Evolutionary conservation across 2,797 vertebrate genomes (phyloP), one percentile per base, ranked within the genome.

Genomic region (Pangasius larnaudii): DNA sequence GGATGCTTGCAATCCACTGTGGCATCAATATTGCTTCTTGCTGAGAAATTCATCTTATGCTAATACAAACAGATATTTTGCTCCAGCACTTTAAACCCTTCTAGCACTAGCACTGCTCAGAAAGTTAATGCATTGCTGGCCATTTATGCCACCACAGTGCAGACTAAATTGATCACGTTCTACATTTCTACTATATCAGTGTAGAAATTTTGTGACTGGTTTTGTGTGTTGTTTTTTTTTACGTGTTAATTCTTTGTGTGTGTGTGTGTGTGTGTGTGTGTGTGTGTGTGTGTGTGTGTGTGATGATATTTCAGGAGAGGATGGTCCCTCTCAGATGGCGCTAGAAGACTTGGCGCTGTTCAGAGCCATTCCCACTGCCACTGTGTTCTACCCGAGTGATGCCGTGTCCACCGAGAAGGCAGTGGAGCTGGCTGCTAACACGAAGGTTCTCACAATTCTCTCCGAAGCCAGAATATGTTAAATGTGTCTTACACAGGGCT

Each of bases 241-340:
- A 46, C 42, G 9, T 33, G 39, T 74, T 74, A 24, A 74, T 42
- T 74, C 36, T 5, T 22, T 59, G 30, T 36, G 3, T 30, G 24
- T 36, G 16, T 46, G 22, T 58, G 36, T 33, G 27, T n/a, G n/a
- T n/a, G n/a, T n/a, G n/a, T n/a, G n/a, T n/a, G n/a, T 58, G 27
- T 63, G 56, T 58, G 77, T 58, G 27, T 63, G 56, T 59, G 78
- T 51, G 42, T 33, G 49, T 49, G 16, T 46, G 22, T 58, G 36
- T 33, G 27, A 3, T 84, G n/a, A 51, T 83, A 49, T 88, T 93
- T 10, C 91, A 99, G 98, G 98, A 91, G 98, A 99, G 93, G 98
- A 99, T 51, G 98, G 98, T 9, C 97, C 98, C 4, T 97, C 98
- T 90, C 96, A 98, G 95, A 99, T 99, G 98, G 97, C 96, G 67